Conservation (phyloP, 2,888 invertebrate genomes). For the Diaprepes abbreviatus region DNA sequence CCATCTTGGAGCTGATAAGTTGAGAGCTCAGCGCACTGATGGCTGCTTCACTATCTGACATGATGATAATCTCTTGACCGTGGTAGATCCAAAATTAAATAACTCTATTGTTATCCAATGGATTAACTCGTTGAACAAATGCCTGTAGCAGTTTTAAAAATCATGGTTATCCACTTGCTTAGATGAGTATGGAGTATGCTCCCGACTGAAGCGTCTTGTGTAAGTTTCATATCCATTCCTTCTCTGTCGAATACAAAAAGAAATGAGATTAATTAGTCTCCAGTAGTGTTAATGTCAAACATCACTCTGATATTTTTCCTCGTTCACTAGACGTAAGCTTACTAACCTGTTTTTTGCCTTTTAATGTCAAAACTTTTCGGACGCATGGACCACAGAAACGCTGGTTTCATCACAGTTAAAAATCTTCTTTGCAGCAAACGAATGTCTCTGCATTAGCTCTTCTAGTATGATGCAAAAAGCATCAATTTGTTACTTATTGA, state of each 20-base stretch:
- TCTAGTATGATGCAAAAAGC: not conserved
- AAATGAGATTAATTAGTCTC: not conserved
- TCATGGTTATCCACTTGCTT: not conserved
- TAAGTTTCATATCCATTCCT: not conserved
- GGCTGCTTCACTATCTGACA: too few relatives aligned
- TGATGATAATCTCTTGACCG: too few relatives aligned
- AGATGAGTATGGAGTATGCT: not conserved
- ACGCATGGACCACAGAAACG: not conserved
- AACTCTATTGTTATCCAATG: too few relatives aligned
- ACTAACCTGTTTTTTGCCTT: slow-evolving; percentile 13
- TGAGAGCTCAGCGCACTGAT: too few relatives aligned
- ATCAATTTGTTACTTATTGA: not conserved
- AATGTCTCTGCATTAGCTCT: not conserved
- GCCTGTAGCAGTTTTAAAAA: not conserved
- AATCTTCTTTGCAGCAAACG: not conserved
- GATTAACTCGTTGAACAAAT: too few relatives aligned
- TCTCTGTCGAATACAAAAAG: not conserved
- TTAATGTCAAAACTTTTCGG: not conserved
- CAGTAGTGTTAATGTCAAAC: not conserved
- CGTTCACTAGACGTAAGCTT: slow-evolving; percentile 4
- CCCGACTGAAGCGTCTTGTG: not conserved
- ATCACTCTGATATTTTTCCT: not conserved
- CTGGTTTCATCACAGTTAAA: not conserved
- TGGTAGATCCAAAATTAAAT: too few relatives aligned
- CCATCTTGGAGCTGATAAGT: too few relatives aligned